Evolutionary conservation across 1,140 invertebrate species (phyloP), one percentile per base, ranked within the genome.

Genomic region (Hycleus cichorii): DNA sequence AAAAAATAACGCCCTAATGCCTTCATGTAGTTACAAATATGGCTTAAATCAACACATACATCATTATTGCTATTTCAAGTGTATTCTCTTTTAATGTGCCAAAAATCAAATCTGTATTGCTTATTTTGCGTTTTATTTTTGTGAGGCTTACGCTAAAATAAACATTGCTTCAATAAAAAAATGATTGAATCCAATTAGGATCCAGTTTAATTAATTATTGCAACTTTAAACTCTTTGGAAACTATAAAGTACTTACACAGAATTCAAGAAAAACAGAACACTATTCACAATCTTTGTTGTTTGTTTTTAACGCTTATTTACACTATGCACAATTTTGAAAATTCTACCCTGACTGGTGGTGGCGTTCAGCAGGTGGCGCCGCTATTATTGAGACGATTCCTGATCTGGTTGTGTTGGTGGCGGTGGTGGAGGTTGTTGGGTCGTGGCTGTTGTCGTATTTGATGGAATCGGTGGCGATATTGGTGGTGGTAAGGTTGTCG

Each of bases 261-360:
- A 32, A 32, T 5, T 32, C 7, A 4, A 32, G 7, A 7, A 32
- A 32, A 32, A 18, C 18, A 18, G 18, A 18, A 32, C 32, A 32
- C 32, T 32, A 32, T 32, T 32, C 32, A 32, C 32, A 32, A 32
- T 32, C 32, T 7, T 10, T 3, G 27, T 32, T 46, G 7, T 55
- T 27, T 24, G 3, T 32, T 32, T 7, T 32, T 32, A 32, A 32
- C 32, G 32, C 7, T 38, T 52, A 63, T 63, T 40, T 63, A 63
- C 58, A 63, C 43, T 57, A 61, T 58, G 47, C 60, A 63, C 57
- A 68, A 67, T 67, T 32, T 32, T 1, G 32, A 5, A 32, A 32
- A 32, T 32, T 32, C 32, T 76, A 76, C 75, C 75, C 75, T 76
- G 75, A 32, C 75, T 76, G 75, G 7, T 74, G 69, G 70, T 72